Evolutionary conservation across 2,797 vertebrate genomes (phyloP).

Genomic region (Tauraco hartlaubi): DNA sequence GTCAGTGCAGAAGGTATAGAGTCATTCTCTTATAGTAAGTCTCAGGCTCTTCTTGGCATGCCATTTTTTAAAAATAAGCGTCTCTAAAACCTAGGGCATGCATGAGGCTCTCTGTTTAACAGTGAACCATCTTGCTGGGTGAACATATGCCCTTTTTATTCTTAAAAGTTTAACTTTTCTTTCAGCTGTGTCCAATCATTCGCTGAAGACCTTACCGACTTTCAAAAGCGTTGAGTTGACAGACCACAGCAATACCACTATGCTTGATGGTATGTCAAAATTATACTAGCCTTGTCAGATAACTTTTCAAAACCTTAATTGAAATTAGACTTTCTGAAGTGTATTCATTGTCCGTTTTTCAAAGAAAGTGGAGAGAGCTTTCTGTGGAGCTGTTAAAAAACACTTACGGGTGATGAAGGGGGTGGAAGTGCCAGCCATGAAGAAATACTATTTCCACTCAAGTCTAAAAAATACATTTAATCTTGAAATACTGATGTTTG

Average conservation of each 20-base stretch:
- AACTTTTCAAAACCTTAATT: not conserved
- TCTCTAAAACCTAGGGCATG: not conserved
- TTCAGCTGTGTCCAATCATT: constrained; percentile 50
- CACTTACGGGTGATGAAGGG: not conserved
- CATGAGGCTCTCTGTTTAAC: not conserved
- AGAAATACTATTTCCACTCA: not conserved
- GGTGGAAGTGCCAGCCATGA: not conserved
- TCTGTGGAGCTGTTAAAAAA: constrained; percentile 1
- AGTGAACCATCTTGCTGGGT: not conserved
- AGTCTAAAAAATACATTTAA: not conserved
- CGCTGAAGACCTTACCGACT: constrained; percentile 74
- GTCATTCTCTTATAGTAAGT: not conserved
- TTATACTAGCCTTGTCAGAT: not conserved
- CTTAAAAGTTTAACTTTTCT: not conserved
- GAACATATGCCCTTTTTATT: not conserved
- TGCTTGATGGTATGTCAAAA: constrained; percentile 78
- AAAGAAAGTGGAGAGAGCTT: not conserved
- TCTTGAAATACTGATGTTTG: not conserved
- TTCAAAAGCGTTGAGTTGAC: constrained; percentile 84
- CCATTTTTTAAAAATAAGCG: not conserved
- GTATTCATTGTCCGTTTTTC: not conserved
- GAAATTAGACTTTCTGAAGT: not conserved
- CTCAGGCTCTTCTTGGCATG: constrained; percentile 33
- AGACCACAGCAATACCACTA: not conserved
- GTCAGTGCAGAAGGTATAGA: constrained; percentile 69